These are phyloP conservation scores for Anhinga rufa DNA, from an alignment of 2,113 vertebrate genomes.

Conservation along the genomic window DNA sequence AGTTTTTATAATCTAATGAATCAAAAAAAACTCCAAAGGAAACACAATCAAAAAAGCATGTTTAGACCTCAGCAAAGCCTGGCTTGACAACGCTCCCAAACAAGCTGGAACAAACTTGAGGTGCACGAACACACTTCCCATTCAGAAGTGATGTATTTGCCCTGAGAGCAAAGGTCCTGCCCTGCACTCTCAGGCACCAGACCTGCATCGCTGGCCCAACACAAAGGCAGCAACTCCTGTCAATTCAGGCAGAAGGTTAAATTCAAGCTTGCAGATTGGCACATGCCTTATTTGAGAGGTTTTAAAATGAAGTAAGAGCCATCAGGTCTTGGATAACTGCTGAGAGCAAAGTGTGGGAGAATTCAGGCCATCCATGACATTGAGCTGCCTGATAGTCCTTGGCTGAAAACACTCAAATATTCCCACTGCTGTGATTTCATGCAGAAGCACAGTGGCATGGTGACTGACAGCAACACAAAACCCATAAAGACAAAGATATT, in stretches of 20 bases:
- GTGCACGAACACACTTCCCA: neutral
- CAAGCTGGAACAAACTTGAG: neutral
- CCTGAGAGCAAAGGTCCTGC: neutral
- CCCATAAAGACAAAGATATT: neutral
- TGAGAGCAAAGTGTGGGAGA: neutral
- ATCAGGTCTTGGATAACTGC: neutral
- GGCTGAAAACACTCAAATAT: neutral
- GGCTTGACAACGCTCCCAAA: neutral
- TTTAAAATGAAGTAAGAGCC: neutral
- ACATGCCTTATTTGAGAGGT: neutral
- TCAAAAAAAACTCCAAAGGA: neutral
- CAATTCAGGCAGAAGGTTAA: neutral
- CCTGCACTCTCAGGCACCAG: neutral
- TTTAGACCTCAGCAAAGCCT: neutral
- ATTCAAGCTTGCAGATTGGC: neutral
- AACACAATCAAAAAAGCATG: neutral
- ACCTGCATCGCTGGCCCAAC: neutral
- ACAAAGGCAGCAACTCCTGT: neutral
- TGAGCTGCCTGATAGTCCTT: neutral
- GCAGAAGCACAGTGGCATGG: neutral
- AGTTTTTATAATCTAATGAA: neutral
- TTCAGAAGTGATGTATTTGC: neutral
- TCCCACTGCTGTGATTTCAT: neutral
- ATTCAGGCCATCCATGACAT: neutral
- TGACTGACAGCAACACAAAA: neutral